Conservation (phyloP, 2,888 invertebrate genomes). For the Tinea trinotella region DNA sequence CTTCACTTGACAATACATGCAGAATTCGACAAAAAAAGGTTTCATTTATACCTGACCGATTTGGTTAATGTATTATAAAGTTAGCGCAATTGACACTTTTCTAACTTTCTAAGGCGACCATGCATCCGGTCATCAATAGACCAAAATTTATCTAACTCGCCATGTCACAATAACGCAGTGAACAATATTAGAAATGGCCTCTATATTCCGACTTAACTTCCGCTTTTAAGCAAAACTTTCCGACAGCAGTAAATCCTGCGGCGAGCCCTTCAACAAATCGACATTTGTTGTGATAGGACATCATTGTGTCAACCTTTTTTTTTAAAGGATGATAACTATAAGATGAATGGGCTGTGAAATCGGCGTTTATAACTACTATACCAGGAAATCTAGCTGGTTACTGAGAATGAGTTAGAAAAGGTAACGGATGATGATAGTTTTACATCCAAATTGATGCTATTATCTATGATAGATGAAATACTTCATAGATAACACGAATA, state of each 20-base stretch:
- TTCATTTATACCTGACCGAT: constrained; percentile 1
- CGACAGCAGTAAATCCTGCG: neutral
- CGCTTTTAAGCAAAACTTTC: neutral
- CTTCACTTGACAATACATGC: neutral
- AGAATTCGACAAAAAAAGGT: neutral
- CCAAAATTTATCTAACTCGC: neutral
- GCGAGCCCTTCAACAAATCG: constrained; percentile 6
- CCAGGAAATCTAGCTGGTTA: neutral
- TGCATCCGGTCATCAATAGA: constrained; percentile 3
- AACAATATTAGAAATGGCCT: neutral
- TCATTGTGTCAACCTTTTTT: constrained; percentile 28
- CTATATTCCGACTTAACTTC: neutral
- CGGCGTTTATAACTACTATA: constrained; percentile 26
- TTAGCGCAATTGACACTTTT: constrained; percentile 13
- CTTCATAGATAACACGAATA: neutral
- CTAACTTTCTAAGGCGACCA: constrained; percentile 9
- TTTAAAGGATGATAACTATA: constrained; percentile 25
- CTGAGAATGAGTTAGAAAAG: constrained; percentile 3
- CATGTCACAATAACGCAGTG: neutral
- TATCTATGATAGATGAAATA: constrained; percentile 1
- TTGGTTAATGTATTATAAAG: constrained; percentile 3
- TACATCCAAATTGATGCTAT: neutral
- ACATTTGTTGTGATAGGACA: constrained; percentile 40
- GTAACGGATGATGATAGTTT: neutral
- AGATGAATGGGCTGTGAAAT: constrained; percentile 42